phyloP scores from a whole-genome alignment of 1,140 invertebrate genomes.

The Leucophenga varia region DNA sequence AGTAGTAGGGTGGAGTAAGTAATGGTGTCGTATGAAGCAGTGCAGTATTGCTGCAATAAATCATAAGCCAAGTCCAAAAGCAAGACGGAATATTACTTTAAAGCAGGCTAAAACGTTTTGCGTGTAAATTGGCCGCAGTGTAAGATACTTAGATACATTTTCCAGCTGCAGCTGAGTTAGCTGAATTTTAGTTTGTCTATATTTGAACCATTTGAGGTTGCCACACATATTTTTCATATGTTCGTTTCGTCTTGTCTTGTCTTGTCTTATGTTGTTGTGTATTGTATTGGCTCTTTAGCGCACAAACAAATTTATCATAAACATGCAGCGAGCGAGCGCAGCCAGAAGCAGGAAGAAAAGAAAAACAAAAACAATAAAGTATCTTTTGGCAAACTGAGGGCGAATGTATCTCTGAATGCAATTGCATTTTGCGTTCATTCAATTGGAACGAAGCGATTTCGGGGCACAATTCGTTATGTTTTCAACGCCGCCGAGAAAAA shows the following conservation, averaged over 20 bases:
- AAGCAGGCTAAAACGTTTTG: too few species aligned
- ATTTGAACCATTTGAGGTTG: constrained; percentile 8
- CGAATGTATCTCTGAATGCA: too few species aligned
- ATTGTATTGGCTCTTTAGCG: constrained; percentile 20
- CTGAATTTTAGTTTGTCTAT: not conserved
- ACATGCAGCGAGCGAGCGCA: constrained; percentile 6
- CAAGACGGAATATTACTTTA: too few species aligned
- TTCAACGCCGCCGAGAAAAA: constrained; percentile 34
- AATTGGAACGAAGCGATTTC: constrained; percentile 52
- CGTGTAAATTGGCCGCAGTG: too few species aligned
- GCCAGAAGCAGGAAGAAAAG: constrained; percentile 12
- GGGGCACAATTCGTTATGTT: constrained; percentile 53
- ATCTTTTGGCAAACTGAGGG: too few species aligned
- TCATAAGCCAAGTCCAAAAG: not conserved
- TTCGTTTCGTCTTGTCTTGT: too few species aligned
- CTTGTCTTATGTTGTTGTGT: constrained; percentile 7
- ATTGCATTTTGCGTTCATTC: constrained; percentile 48
- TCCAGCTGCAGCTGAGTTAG: not conserved
- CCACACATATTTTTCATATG: not conserved
- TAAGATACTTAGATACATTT: too few species aligned
- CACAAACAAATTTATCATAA: constrained; percentile 6
- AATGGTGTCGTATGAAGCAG: too few species aligned
- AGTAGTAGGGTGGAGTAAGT: too few species aligned
- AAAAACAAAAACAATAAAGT: too few species aligned
- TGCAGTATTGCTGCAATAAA: not conserved